A percentile compares a stretch with the other conserved stretches of the same genome.
These are phyloP conservation scores for Sorex fumeus DNA, from an alignment of 2,113 vertebrate species.

Conservation along the genomic window DNA sequence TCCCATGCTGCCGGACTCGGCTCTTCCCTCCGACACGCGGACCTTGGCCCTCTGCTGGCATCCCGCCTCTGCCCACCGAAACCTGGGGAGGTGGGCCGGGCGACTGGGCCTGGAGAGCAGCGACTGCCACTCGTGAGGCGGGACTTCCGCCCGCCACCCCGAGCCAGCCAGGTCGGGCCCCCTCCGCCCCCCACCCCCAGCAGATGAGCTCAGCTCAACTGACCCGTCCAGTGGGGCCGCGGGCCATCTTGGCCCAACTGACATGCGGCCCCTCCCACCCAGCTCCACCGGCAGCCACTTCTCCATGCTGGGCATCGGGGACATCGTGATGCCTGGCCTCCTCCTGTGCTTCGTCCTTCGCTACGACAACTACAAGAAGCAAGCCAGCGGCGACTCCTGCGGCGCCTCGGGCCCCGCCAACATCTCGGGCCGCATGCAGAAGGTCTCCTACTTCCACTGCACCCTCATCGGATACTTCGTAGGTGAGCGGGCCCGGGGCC, in stretches of 20 bases:
- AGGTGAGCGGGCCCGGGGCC: constrained; percentile 93
- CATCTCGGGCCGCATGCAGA: constrained; percentile 98
- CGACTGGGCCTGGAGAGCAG: no score
- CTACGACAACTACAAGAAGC: constrained; percentile 99
- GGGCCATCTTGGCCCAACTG: background rate
- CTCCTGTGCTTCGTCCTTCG: constrained; percentile 99
- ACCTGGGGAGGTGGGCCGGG: no score
- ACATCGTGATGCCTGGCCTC: constrained; percentile 99
- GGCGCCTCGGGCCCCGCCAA: constrained; percentile 90
- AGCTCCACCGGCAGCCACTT: constrained; percentile 99
- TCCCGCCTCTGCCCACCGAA: no score
- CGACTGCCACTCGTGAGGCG: no score
- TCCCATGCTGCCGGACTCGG: no score
- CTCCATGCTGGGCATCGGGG: constrained; percentile 99
- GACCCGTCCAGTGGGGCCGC: background rate
- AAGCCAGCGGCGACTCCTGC: constrained; percentile 93
- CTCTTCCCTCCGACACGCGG: no score
- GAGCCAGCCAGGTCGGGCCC: no score
- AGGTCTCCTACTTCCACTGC: constrained; percentile 99
- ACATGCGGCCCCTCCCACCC: background rate
- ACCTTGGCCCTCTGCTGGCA: no score
- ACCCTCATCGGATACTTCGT: constrained; percentile 99
- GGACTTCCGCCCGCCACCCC: no score
- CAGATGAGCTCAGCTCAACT: no score
- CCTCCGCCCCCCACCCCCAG: no score